Evolutionary conservation across 1,140 invertebrate genomes (phyloP).

Genomic region (Drosophila tristis): DNA sequence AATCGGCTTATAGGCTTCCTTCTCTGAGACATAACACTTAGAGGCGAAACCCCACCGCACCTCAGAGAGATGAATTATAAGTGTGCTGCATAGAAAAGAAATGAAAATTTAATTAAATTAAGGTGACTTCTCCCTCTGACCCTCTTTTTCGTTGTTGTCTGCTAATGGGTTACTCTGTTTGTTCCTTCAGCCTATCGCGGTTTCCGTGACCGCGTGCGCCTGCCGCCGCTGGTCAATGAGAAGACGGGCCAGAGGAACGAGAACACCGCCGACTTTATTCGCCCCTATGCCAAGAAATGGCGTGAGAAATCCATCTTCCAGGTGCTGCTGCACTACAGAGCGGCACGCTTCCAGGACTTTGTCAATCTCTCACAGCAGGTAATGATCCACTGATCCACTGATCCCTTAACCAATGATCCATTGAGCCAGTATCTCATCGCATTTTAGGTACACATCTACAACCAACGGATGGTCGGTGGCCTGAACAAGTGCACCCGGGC

Average conservation of each 20-base stretch:
- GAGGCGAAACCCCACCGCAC: conserved; percentile 15
- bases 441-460: conserved; percentile 93
- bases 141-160: conserved; percentile 27
- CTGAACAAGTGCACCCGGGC: conserved; percentile 86
- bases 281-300: conserved; percentile 91
- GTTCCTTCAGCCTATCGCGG: conserved; percentile 88
- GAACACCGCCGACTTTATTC: conserved; percentile 89
- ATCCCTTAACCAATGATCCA: not conserved
- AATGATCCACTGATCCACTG: not conserved
- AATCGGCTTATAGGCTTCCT: conserved; percentile 63
- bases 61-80: conserved; percentile 73
- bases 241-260: conserved; percentile 88
- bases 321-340: conserved; percentile 91
- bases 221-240: conserved; percentile 87
- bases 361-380: conserved; percentile 94
- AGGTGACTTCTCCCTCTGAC: conserved; percentile 60
- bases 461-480: conserved; percentile 88
- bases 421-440: not conserved
- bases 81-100: conserved; percentile 77
- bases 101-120: conserved; percentile 84
- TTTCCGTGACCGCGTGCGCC: conserved; percentile 88
- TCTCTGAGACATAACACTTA: conserved; percentile 51
- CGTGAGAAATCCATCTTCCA: conserved; percentile 92
- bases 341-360: conserved; percentile 91
- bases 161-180: conserved; percentile 39